Base-by-base conservation (phyloP, 2,797 vertebrate genomes). In the Chaetophractus vellerosus region DNA sequence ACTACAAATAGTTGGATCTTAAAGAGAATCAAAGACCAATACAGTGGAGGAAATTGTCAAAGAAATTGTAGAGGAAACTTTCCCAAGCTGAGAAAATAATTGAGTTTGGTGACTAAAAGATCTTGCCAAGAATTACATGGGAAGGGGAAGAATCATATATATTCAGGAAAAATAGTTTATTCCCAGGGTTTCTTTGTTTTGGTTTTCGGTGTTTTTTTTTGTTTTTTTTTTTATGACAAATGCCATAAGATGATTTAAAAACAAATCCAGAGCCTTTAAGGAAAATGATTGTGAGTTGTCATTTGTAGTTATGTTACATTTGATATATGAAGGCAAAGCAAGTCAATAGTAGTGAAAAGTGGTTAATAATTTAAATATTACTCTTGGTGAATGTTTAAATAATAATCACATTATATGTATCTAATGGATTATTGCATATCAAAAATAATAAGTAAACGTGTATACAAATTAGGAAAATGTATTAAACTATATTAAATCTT, bases 241-340 rank as follows among this genome's bases (percentile, higher is more conserved):
- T 66, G 16, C 16, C 1, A 0, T 21, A 36, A 79, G 71, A 41
- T 69, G 33, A 64, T 76, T 93, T 52, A 75, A 79, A 93, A 91
- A 76, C 71, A 94, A 55, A 84, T 28, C 9, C 19, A 0, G 10
- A n/a, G n/a, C 0, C 28, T 59, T 88, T 64, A 81, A 93, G 79
- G 83, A 59, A 64, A 71, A 69, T 0, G 11, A 0, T 5, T 7
- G 14, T 4, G 1, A 9, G 31, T 1, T 6, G 1, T 26, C 14
- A 21, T 38, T 2, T 52, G 41, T 12, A 5, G 3, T 36, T 38
- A 9, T 48, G 45, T 31, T 24, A 57, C 10, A 26, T 21, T 21
- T 86, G 23, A 5, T 33, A 15, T 52, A 24, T 31, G 80, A 64
- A 45, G 16, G 31, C 4, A 21, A 72, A 59, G 12, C 6, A 66